Evolutionary conservation across 2,113 vertebrate genomes (phyloP).

Genomic region (Chinchilla lanigera): DNA sequence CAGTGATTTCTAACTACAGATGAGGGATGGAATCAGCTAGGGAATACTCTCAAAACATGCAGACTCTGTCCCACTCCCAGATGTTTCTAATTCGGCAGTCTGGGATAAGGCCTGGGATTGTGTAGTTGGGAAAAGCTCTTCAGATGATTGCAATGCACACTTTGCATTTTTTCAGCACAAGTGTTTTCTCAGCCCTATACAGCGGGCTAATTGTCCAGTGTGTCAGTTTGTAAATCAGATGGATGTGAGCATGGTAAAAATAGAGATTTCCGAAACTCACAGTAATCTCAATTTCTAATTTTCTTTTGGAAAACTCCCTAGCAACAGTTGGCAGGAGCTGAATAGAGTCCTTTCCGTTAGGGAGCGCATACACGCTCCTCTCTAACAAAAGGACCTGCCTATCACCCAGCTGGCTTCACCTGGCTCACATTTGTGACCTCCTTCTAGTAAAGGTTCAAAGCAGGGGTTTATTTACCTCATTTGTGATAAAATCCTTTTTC

Average conservation of each 20-base stretch:
- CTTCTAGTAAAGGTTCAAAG: background rate
- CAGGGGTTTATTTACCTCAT: background rate
- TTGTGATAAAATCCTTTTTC: background rate
- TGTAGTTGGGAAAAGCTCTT: background rate
- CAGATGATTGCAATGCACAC: background rate
- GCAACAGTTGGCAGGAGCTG: background rate
- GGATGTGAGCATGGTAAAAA: background rate
- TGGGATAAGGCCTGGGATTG: too few species aligned
- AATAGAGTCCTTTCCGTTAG: background rate
- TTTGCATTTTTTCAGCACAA: background rate
- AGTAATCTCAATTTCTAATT: background rate
- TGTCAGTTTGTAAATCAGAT: background rate
- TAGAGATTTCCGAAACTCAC: background rate
- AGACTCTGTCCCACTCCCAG: background rate
- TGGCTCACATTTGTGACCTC: background rate
- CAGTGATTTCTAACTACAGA: background rate
- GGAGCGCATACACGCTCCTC: rapidly evolving
- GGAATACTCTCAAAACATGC: background rate
- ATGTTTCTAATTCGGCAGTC: background rate
- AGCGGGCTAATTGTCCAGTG: background rate
- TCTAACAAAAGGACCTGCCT: background rate
- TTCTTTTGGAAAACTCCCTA: background rate
- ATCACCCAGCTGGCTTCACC: background rate
- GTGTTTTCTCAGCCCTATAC: background rate
- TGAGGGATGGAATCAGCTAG: background rate